Conservation (phyloP, 2,113 vertebrate genomes). For the Tonatia bakeri region DNA sequence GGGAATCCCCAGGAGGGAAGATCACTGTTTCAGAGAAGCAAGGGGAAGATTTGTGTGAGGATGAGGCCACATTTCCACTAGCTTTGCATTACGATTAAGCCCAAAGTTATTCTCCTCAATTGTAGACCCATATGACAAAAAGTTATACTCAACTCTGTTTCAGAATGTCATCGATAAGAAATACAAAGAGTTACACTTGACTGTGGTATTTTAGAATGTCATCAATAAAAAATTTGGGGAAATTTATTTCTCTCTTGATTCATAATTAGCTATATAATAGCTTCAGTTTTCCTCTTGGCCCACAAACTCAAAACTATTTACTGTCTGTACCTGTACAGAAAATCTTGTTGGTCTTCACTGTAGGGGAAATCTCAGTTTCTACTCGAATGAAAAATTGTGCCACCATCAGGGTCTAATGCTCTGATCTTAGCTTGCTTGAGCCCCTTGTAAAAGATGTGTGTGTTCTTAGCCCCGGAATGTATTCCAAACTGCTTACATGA, state of each 20-base stretch:
- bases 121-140: neutral
- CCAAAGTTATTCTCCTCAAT: neutral
- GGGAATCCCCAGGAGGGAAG: neutral
- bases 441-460: neutral
- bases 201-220: too few relatives aligned
- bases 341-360: neutral
- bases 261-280: neutral
- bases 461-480: neutral
- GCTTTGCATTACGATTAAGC: neutral
- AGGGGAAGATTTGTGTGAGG: neutral
- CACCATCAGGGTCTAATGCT: neutral
- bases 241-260: neutral
- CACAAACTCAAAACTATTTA: neutral
- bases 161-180: neutral
- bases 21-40: neutral
- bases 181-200: too few relatives aligned
- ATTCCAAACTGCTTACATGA: neutral
- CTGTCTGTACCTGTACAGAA: neutral
- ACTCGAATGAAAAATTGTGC: neutral
- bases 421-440: neutral
- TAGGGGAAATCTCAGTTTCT: neutral
- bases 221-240: too few relatives aligned
- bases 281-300: neutral
- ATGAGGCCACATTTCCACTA: neutral
- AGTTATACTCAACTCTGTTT: neutral